These are phyloP conservation scores for Cottus gobio DNA, from an alignment of 2,113 vertebrate species.

Conservation along the genomic window DNA sequence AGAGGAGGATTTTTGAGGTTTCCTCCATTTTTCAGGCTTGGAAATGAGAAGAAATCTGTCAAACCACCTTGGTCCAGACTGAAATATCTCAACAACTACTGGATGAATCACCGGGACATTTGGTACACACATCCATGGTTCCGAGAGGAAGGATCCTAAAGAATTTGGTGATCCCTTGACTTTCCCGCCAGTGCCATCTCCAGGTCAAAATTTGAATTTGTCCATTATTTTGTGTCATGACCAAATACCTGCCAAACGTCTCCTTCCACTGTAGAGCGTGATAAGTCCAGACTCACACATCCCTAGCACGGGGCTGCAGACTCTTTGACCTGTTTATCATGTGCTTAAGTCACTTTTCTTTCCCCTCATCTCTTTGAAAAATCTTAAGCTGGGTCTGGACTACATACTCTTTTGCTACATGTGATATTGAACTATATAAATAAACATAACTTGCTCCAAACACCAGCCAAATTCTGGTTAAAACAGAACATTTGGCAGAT, in stretches of 20 bases:
- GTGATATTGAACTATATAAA: constrained; percentile 28
- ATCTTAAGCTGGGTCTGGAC: constrained; percentile 19
- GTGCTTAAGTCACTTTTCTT: background rate
- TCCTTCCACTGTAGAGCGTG: background rate
- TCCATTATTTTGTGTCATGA: background rate
- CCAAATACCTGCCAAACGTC: background rate
- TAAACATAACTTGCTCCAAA: constrained; percentile 37
- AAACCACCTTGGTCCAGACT: background rate
- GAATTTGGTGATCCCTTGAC: constrained; percentile 13
- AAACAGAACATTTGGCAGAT: constrained; percentile 41
- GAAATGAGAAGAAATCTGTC: background rate
- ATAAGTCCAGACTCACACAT: no score
- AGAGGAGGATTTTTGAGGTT: no score
- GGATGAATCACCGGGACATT: background rate
- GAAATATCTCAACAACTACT: background rate
- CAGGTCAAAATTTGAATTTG: background rate
- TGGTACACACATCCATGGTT: background rate
- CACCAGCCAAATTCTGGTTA: constrained; percentile 36
- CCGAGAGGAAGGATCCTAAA: constrained; percentile 1
- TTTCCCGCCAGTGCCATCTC: background rate
- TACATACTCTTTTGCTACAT: constrained; percentile 9
- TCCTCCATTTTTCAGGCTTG: background rate
- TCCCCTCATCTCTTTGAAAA: background rate
- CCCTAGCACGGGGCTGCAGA: background rate
- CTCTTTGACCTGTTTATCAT: background rate